Percentiles rank a stretch among this genome's conserved stretches.
phyloP scores from a whole-genome alignment of 2,888 invertebrate genomes.

The Colletes collaris region DNA sequence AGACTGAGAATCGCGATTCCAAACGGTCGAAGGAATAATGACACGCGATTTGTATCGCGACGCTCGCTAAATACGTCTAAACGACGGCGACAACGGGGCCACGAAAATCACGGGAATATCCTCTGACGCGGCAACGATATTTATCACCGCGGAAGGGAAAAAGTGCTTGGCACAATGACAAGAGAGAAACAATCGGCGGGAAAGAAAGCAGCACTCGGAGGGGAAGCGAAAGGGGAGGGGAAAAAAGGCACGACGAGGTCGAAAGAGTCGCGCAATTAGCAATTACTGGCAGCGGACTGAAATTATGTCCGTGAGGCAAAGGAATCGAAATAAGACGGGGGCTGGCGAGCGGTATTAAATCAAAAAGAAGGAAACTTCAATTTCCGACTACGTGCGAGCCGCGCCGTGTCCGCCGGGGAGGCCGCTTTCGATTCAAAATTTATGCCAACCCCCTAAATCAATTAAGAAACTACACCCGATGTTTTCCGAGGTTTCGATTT shows the following conservation, averaged over 20 bases:
- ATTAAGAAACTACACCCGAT: too few species aligned
- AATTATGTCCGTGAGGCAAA: constrained; percentile 49
- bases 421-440: background rate
- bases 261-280: constrained; percentile 59
- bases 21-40: too few species aligned
- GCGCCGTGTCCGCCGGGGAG: constrained; percentile 1
- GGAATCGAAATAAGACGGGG: constrained; percentile 35
- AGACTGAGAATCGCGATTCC: constrained; percentile 3
- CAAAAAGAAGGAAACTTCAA: constrained; percentile 26
- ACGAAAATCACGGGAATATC: constrained; percentile 19
- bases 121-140: constrained; percentile 13
- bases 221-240: constrained; percentile 16
- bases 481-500: too few species aligned
- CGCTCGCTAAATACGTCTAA: background rate
- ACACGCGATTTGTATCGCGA: constrained; percentile 4
- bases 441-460: too few species aligned
- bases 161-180: constrained; percentile 19
- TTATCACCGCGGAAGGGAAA: constrained; percentile 35
- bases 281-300: constrained; percentile 51
- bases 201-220: constrained; percentile 28
- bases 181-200: constrained; percentile 24
- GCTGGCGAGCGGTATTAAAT: constrained; percentile 13
- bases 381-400: constrained; percentile 2
- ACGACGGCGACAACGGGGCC: constrained; percentile 5
- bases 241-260: constrained; percentile 27